These are phyloP conservation scores for Dreissena polymorpha DNA, from an alignment of 1,140 invertebrate genomes.

Conservation along the genomic window DNA sequence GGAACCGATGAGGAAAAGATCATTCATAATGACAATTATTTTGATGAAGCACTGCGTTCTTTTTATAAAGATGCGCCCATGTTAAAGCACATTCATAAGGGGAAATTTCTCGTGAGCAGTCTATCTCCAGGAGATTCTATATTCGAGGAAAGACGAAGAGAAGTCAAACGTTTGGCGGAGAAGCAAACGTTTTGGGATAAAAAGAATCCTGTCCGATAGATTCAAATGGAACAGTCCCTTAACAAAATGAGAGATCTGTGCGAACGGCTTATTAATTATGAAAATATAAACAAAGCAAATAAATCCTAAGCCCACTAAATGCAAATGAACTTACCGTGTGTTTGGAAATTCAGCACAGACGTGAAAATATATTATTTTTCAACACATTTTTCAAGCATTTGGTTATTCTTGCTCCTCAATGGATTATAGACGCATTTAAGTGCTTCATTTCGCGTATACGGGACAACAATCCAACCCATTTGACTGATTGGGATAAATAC, in stretches of 20 bases:
- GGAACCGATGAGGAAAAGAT: constrained; percentile 26
- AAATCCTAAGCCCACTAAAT: not conserved
- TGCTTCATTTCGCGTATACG: constrained; percentile 23
- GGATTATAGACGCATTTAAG: constrained; percentile 36
- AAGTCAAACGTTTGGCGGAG: not conserved
- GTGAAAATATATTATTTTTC: constrained; percentile 27
- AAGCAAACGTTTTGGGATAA: constrained; percentile 31
- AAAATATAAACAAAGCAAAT: not conserved
- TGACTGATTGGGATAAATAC: constrained; percentile 1
- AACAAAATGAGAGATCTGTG: not conserved
- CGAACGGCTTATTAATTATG: constrained; percentile 6
- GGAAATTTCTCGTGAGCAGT: constrained; percentile 30
- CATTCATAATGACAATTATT: constrained; percentile 23
- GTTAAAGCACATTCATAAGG: not conserved
- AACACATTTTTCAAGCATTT: constrained; percentile 10
- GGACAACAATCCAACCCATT: constrained; percentile 3
- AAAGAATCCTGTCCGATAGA: constrained; percentile 23
- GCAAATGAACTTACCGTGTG: constrained; percentile 9
- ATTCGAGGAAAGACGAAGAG: not conserved
- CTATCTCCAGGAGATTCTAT: not conserved
- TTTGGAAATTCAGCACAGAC: constrained; percentile 15
- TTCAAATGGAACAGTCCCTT: constrained; percentile 17
- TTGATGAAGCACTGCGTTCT: constrained; percentile 32
- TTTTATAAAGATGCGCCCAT: not conserved
- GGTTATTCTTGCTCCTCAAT: constrained; percentile 32